Conservation (phyloP, 2,113 vertebrate species). For the Toxotes jaculatrix region DNA sequence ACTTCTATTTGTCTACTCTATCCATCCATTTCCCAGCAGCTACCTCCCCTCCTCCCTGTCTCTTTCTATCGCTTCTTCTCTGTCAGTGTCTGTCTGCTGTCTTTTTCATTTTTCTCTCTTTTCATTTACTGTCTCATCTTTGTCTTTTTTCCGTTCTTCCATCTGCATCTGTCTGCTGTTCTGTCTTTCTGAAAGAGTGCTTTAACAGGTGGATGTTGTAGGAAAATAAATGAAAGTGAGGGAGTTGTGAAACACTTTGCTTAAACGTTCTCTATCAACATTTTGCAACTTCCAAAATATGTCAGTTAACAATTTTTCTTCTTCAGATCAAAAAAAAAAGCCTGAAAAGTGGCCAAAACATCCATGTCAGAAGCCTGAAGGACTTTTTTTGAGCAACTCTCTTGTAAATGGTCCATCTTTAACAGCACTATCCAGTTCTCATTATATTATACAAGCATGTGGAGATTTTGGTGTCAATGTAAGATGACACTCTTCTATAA, state of each 20-base stretch:
- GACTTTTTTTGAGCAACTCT: no score
- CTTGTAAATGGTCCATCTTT: no score
- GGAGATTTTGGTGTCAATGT: not conserved
- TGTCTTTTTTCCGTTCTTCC: not conserved
- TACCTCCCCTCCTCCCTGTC: not conserved
- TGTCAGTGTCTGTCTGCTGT: not conserved
- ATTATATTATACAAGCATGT: not conserved
- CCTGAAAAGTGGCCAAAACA: no score
- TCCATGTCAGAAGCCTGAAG: no score
- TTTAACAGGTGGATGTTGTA: no score
- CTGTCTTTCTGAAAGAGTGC: constrained; percentile 14
- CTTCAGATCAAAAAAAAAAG: not conserved
- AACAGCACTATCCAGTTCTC: not conserved
- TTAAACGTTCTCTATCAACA: no score
- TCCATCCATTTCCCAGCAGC: constrained; percentile 13
- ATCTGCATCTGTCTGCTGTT: not conserved
- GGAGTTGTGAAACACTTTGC: no score
- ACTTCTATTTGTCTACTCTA: constrained; percentile 17
- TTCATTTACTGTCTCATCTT: not conserved
- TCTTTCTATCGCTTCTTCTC: not conserved
- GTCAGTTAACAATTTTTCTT: not conserved
- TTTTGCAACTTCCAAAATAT: no score
- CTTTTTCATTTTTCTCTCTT: not conserved
- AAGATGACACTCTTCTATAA: no score
- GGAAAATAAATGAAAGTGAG: no score